Conservation (phyloP, 2,888 invertebrate genomes). For the Andrena minutula region DNA sequence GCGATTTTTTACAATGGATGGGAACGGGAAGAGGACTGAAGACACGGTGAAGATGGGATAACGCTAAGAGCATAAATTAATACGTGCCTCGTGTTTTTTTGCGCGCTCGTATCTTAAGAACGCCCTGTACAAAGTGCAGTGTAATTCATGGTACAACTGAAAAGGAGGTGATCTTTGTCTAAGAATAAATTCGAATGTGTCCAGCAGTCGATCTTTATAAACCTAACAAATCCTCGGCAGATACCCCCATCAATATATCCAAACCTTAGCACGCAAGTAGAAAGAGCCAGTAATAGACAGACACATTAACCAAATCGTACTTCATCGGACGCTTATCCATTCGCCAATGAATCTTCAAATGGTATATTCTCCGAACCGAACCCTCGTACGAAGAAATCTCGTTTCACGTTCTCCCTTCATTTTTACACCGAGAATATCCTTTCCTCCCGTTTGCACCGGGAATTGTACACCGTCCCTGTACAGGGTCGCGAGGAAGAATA, state of each 20-base stretch:
- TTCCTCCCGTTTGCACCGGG: not conserved
- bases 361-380: not conserved
- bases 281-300: not conserved
- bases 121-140: not conserved
- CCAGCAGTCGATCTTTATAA: not conserved
- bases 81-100: constrained; percentile 10
- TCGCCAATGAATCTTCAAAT: not conserved
- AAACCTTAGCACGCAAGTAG: not conserved
- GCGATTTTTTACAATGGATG: constrained; percentile 45
- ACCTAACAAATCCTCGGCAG: no score
- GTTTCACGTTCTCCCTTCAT: not conserved
- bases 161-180: not conserved
- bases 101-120: constrained; percentile 7
- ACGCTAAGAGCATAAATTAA: constrained; percentile 25
- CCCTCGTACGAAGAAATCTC: not conserved
- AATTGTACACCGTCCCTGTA: not conserved
- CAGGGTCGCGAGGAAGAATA: constrained; percentile 10
- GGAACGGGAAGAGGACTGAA: not conserved
- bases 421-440: not conserved
- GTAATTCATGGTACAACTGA: not conserved
- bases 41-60: not conserved
- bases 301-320: not conserved
- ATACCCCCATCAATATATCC: not conserved
- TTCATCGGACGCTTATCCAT: not conserved
- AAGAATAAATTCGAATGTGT: not conserved